Base-by-base conservation (phyloP, 2,113 vertebrate species). In the Stomatorhinus ivindoensis region DNA sequence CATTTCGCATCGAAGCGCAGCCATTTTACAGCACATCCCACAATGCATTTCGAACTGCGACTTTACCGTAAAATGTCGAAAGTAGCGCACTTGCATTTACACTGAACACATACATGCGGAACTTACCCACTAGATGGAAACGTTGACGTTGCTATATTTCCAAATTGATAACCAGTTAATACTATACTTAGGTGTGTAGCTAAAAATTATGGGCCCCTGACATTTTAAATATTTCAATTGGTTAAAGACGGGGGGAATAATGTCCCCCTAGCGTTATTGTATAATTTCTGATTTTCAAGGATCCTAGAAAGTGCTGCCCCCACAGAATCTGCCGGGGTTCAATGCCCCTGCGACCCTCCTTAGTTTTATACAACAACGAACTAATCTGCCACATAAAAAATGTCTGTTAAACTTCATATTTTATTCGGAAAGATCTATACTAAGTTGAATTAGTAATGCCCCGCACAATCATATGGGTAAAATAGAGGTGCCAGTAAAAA, bases 21-120 rank as follows among this genome's bases (percentile, higher is more conserved):
- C 94, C 94, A 94, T 95, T 89, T 94, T 93, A 85, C 55, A 76
- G 1, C 35, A n/a, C 76, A 3, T 90, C 93, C 95, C 95, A 94
- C 48, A 92, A 93, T 94, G 91, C 95, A 92, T 10, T 7, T 93
- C 93, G 90, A 11, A 9, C 27, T 24, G 24, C 35, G 27, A 8
- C 0, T 21, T 17, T 91, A 90, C 92, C 91, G 90, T 93, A 88
- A 2, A 91, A 4, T 86, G 6, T 1, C 0, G 17, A 76, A 80
- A 35, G 15, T 9, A 13, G 65, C 58, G 89, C 65, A 48, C 2
- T 13, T 0, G 21, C 35, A 61, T 53, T 89, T n/a, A 27, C 17
- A 46, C 24, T 46, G 4, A 61, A 42, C 42, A 17, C 24, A 65
- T 24, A 19, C 2, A 39, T 35, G 73, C 55, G 44, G 5, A 44